A percentile compares a stretch with the other conserved stretches of the same genome.
phyloP scores from a whole-genome alignment of 2,888 invertebrate genomes.

The Sylvicola cinctus region DNA sequence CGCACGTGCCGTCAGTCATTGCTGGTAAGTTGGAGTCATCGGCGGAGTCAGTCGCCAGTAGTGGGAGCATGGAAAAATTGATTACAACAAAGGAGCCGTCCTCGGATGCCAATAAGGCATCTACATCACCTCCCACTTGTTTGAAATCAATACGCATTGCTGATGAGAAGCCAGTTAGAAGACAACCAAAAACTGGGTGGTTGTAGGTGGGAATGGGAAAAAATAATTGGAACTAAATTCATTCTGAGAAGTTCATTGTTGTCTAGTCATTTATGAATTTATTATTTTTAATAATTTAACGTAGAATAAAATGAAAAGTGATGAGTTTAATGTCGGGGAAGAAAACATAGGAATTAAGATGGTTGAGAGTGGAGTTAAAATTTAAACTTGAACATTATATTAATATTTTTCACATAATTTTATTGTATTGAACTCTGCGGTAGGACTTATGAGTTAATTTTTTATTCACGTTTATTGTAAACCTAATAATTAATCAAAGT shows the following conservation, averaged over 20 bases:
- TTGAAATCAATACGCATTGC: slow-evolving; percentile 26
- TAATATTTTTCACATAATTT: too few relatives aligned
- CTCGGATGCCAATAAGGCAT: slow-evolving; percentile 4
- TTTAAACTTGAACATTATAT: not conserved
- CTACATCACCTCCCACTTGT: slow-evolving; percentile 23
- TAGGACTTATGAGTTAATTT: too few relatives aligned
- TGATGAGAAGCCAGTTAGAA: slow-evolving; percentile 31
- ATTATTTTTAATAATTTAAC: not conserved
- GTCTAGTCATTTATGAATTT: too few relatives aligned
- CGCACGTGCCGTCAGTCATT: not conserved
- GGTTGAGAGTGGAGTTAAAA: too few relatives aligned
- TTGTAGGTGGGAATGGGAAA: too few relatives aligned
- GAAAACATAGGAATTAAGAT: too few relatives aligned
- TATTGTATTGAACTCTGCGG: too few relatives aligned
- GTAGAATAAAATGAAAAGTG: too few relatives aligned
- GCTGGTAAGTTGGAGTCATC: slow-evolving; percentile 6
- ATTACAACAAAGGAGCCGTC: slow-evolving; percentile 14
- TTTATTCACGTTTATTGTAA: too few relatives aligned
- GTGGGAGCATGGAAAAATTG: slow-evolving; percentile 31
- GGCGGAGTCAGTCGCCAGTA: slow-evolving; percentile 15
- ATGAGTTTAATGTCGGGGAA: too few relatives aligned
- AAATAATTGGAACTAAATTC: not conserved
- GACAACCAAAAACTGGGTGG: slow-evolving; percentile 40
- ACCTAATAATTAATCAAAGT: too few relatives aligned
- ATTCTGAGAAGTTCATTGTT: not conserved